Evolutionary conservation across 2,888 invertebrate genomes (phyloP), one percentile per base, ranked within the genome.

Genomic region (Calephelis perditalis): DNA sequence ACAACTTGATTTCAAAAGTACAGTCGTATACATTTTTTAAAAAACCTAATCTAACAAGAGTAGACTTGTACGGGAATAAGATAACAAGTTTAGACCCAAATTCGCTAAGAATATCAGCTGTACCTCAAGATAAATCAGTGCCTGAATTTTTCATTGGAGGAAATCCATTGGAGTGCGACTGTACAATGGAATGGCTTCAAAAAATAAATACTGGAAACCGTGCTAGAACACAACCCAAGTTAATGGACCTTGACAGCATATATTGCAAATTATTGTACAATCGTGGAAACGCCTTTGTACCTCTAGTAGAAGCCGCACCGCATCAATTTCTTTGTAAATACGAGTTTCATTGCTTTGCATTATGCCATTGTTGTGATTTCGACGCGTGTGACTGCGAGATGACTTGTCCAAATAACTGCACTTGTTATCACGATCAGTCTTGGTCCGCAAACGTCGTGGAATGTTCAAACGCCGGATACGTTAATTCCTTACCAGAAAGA

Each of bases 361-460:
- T 96, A 66, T 97, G 97, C 78, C 95, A 96, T 76, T 97, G 97
- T 77, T 97, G 97, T 82, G 96, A 97, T 80, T 97, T 96, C 78
- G 96, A 96, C 75, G 96, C 96, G 45, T 97, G 97, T 80, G 97
- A 97, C 84, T 97, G 97, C 87, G 96, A 97, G 91, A 96, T 96
- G 95, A 96, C 95, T 58, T 97, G 97, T 75, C 97, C 97, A 36
- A 92, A 92, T 61, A 96, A 96, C 77, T 97, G 97, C 84, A 95
- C 95, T 61, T 97, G 97, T 82, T 97, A 96, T 86, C 96, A 96
- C 77, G 97, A 97, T 82, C 95, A 96, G 77, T 94, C 95, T 36
- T 97, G 96, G 95, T 93, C 94, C 55, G 95, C 96, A 26, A 96
- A 96, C 85, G 95, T 96, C 57, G 96, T 96, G 58, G 96, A 96